phyloP scores from a whole-genome alignment of 2,888 invertebrate genomes.

The Cheilosia vulpina region DNA sequence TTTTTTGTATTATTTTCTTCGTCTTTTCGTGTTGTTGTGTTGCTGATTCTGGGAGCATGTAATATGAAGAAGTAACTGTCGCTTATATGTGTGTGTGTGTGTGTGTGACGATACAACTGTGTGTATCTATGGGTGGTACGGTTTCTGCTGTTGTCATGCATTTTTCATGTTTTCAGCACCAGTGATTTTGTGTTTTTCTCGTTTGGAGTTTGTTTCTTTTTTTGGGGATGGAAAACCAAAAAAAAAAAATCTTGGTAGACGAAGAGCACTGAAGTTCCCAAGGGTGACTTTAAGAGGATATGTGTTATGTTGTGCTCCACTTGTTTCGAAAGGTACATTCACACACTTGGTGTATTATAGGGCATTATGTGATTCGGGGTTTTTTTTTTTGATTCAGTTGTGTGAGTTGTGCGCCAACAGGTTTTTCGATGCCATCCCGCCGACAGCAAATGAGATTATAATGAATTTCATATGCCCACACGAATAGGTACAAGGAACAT shows the following conservation, averaged over 20 bases:
- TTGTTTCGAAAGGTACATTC: conserved; percentile 39
- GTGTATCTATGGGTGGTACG: conserved; percentile 24
- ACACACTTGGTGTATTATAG: conserved; percentile 8
- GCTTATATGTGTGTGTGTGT: neutral
- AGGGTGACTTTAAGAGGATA: conserved; percentile 51
- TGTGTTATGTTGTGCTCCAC: conserved; percentile 35
- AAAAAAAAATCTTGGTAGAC: neutral
- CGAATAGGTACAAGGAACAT: too few relatives aligned
- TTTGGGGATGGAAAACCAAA: neutral
- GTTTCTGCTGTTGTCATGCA: conserved; percentile 73
- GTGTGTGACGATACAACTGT: neutral
- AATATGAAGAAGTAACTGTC: conserved; percentile 46
- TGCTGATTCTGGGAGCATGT: conserved; percentile 51
- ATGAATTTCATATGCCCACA: conserved; percentile 1
- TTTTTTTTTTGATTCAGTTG: conserved; percentile 11
- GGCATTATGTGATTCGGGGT: conserved; percentile 45
- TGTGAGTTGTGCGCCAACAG: conserved; percentile 17
- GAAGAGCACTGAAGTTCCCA: conserved; percentile 22
- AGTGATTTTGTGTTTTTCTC: conserved; percentile 64
- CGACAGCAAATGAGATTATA: conserved; percentile 1
- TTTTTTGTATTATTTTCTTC: conserved; percentile 41
- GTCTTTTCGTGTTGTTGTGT: conserved; percentile 43
- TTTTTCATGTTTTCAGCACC: conserved; percentile 74
- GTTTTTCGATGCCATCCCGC: conserved; percentile 9
- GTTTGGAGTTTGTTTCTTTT: neutral